Evolutionary conservation across 2,888 invertebrate species (phyloP), one percentile per base, ranked within the genome.

Genomic region (Pyrgus malvae): DNA sequence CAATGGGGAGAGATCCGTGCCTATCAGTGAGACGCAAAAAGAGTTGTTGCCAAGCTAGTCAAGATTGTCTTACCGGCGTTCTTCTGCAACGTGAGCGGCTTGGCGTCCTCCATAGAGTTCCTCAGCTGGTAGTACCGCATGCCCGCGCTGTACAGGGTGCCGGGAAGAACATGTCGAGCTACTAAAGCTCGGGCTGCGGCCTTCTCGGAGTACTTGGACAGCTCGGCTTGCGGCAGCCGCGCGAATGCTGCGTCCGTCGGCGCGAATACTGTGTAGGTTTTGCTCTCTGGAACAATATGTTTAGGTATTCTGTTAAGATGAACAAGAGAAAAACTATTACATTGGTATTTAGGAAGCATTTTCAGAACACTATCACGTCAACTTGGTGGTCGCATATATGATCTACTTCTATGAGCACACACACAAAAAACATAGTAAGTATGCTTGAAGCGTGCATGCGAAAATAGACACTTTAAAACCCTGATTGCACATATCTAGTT

Each of bases 111-210:
- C 78, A 96, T 92, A 48, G 95, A 95, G 74, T 96, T 95, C 76
- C 94, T 92, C 33, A 96, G 94, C 84, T 96, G 96, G 82, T 96
- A 97, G 85, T 95, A 96, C 66, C 96, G 91, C 95, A 97, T 96
- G 48, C 96, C 96, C 2, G 95, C 95, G 45, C 95, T 95, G 89
- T 95, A 97, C 2, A 96, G 86, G 0, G 96, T 95, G 40, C 95
- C 95, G 2, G 95, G 92, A 55, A 94, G 91, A 53, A 96, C 90
- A 77, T 97, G 96, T 48, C 94, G 91, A 70, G 95, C 93, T 38
- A 96, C 94, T 41, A 97, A 91, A 49, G 94, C 93, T 60, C 93
- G 92, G 5, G 96, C 95, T 0, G 91, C 91, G 8, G 92, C 92
- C 72, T 92, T 91, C 31, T 93, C 93, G n/a, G 92, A 83, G 40